phyloP scores from a whole-genome alignment of 1,140 invertebrate species.

The Pogonus chalceus region DNA sequence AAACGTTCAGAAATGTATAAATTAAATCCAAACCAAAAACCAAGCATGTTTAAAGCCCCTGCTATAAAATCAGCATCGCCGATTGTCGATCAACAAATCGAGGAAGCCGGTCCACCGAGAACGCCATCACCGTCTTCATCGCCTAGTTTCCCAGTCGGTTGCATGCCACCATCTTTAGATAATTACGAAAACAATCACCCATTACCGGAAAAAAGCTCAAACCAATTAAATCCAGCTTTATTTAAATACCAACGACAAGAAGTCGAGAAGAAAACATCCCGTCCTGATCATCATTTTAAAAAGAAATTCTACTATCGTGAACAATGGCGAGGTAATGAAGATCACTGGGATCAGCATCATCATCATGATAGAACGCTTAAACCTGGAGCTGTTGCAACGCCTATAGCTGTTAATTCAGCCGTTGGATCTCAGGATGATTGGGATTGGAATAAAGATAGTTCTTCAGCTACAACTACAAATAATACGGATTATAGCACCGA shows the following conservation, averaged over 20 bases:
- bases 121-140: slow-evolving; percentile 56
- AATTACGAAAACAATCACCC: background rate
- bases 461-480: slow-evolving; percentile 5
- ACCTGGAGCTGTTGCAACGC: background rate
- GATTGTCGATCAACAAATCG: slow-evolving; percentile 31
- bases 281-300: slow-evolving; percentile 58
- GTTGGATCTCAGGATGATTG: slow-evolving; percentile 62
- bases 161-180: slow-evolving; percentile 25
- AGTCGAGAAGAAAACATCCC: slow-evolving; percentile 38
- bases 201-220: slow-evolving; percentile 22
- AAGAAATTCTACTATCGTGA: slow-evolving; percentile 68
- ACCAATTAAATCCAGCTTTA: slow-evolving; percentile 36
- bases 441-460: slow-evolving; percentile 54
- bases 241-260: slow-evolving; percentile 51
- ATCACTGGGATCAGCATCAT: slow-evolving; percentile 31
- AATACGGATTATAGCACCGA: slow-evolving; percentile 9
- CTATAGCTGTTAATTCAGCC: background rate
- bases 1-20: slow-evolving; percentile 25
- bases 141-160: slow-evolving; percentile 33
- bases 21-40: slow-evolving; percentile 28
- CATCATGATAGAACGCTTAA: slow-evolving; percentile 5
- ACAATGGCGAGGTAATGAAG: slow-evolving; percentile 43
- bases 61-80: slow-evolving; percentile 33
- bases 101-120: slow-evolving; percentile 49
- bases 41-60: slow-evolving; percentile 34